These are phyloP conservation scores for Drosophila pectinifera DNA, from an alignment of 1,140 invertebrate genomes.

Conservation along the genomic window DNA sequence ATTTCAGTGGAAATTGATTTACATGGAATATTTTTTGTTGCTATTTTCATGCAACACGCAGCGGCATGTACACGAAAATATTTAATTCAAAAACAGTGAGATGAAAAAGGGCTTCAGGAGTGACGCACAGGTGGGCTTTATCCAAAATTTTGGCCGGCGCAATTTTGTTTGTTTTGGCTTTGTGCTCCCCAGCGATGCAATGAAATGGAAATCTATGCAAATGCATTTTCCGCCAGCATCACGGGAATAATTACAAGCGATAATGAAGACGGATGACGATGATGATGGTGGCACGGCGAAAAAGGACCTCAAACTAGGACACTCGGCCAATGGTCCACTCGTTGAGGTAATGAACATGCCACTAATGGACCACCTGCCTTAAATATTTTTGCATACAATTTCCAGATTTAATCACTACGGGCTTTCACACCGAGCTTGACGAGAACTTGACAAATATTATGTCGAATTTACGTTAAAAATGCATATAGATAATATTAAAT, in stretches of 20 bases:
- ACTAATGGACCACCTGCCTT: conserved; percentile 11
- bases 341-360: conserved; percentile 16
- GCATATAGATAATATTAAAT: too few relatives aligned
- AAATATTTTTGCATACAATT: conserved; percentile 5
- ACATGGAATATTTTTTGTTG: conserved; percentile 61
- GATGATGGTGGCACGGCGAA: conserved; percentile 4
- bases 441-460: neutral
- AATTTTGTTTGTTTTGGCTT: conserved; percentile 56
- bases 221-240: conserved; percentile 39
- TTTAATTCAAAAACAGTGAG: conserved; percentile 73
- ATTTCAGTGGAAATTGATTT: conserved; percentile 77
- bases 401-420: neutral
- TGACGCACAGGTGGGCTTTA: conserved; percentile 10
- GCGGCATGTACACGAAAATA: conserved; percentile 59
- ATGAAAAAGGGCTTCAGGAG: neutral
- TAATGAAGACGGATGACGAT: conserved; percentile 45
- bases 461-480: too few relatives aligned
- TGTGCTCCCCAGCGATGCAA: conserved; percentile 30
- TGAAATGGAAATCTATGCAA: conserved; percentile 68
- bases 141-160: conserved; percentile 27
- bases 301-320: conserved; percentile 14
- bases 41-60: conserved; percentile 37
- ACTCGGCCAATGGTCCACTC: conserved; percentile 8
- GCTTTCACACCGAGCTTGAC: neutral
- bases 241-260: conserved; percentile 54